phyloP scores from a whole-genome alignment of 2,888 invertebrate species.

The Eumerus sabulonum region DNA sequence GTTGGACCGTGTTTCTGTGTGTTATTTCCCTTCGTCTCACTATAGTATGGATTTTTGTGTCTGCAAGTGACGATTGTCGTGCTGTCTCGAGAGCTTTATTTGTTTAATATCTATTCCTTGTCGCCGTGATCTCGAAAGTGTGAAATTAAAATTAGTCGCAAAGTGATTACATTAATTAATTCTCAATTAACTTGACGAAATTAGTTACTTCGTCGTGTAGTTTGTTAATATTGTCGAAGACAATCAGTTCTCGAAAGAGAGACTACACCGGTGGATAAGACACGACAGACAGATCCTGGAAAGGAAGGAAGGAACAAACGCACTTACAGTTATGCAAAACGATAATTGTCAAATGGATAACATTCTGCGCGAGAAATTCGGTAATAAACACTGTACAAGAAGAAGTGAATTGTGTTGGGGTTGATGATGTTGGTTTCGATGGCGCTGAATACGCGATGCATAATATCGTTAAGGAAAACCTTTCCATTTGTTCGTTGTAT shows the following conservation, averaged over 20 bases:
- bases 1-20: neutral
- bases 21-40: constrained; percentile 40
- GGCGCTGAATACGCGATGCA: constrained; percentile 13
- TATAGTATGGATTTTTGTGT: constrained; percentile 62
- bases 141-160: constrained; percentile 35
- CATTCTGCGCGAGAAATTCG: constrained; percentile 60
- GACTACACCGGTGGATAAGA: constrained; percentile 28
- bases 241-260: constrained; percentile 17
- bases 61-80: constrained; percentile 52
- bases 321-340: constrained; percentile 66
- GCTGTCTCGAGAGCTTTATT: constrained; percentile 32
- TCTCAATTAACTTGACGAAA: neutral
- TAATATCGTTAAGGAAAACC: too few relatives aligned
- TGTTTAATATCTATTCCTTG: constrained; percentile 25
- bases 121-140: constrained; percentile 36
- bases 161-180: constrained; percentile 4
- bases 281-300: too few relatives aligned
- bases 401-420: constrained; percentile 9
- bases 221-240: constrained; percentile 7
- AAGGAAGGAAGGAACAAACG: constrained; percentile 24
- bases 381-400: constrained; percentile 44
- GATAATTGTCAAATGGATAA: constrained; percentile 69
- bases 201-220: neutral
- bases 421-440: constrained; percentile 7
- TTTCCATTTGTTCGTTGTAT: constrained; percentile 38